Base-by-base conservation (phyloP, 2,113 vertebrate species). In the Pedetes capensis region DNA sequence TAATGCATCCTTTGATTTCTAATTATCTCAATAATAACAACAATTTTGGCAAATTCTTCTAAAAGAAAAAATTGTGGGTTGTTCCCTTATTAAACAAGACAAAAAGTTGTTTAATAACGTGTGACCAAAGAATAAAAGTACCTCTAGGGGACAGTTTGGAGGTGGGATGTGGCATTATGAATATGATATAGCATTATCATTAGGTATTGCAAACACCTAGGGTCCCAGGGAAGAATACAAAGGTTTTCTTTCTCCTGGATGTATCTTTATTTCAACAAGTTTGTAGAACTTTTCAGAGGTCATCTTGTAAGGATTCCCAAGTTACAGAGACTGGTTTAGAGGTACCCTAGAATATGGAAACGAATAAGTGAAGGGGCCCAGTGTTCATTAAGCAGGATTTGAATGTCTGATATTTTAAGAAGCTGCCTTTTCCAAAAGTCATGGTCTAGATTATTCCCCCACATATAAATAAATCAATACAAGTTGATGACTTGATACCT, bases 61-160 rank as follows among this genome's bases (percentile, higher is more conserved):
- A 59, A 86, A 95, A 89, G n/a, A 83, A 81, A 93, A 75, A 39
- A 22, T 57, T 13, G 51, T n/a, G 59, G 88, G n/a, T 59, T 71
- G 25, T 47, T 74, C 47, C 37, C 34, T 95, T 76, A 91, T 49
- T 80, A 55, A 93, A 89, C 78, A 93, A 87, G 37, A 94, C 3
- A 29, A 88, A 59, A 83, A 16, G 47, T 27, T 93, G 17, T 86
- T 86, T 64, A 53, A 85, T 63, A 20, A 11, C 22, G 16, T 44
- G 16, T 74, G 75, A 95, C 64, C 27, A 83, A 76, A 59, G 47
- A 80, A 23, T 32, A 89, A 76, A 57, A 51, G 74, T 25, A 55
- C 8, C 13, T 71, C 51, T 14, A 29, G 25, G 68, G 13, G 27
- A 1, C 76, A 51, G 25, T 22, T 68, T 42, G 17, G 12, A 7